Evolutionary conservation across 1,140 invertebrate species (phyloP), one percentile per base, ranked within the genome.

Genomic region (Ganaspis sp.): DNA sequence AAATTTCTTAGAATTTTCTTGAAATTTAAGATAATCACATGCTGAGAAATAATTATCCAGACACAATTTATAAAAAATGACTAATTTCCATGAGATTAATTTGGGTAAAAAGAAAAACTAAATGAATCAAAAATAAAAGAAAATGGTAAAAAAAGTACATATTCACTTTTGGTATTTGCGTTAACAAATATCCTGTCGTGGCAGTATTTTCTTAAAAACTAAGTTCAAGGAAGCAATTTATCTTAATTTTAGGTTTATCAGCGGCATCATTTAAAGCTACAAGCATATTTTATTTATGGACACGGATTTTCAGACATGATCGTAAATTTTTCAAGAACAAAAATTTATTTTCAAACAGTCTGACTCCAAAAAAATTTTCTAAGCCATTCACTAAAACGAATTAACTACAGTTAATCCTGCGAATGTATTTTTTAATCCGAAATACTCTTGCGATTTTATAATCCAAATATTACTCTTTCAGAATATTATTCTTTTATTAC

Each of bases 341-440:
- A 80, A 80, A 78, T 26, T 70, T 54, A 72, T 34, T 69, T 29
- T 80, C 72, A 42, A 11, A 80, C 75, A 74, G 72, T 74, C 72
- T 71, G 72, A 42, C 17, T 69, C n/a, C 26, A 70, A 72, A 79
- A 79, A 81, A 26, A 64, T 64, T 42, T 23, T 64, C 40, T 17
- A 75, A 45, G 70, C 75, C 80, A 81, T 85, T 87, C 72, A 29
- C 70, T 78, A 70, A 82, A 40, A 75, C 69, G 74, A 86, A 88
- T 87, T 90, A 89, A 87, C 84, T 82, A 73, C 12, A 74, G 79
- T 85, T 86, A 85, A 87, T 83, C 80, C 83, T 77, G 84, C 81
- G 82, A 89, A 86, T 84, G 85, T 82, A 34, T 78, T 78, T 81
- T 40, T 45, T 80, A 75, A 77, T 80, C 78, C 75, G 71, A 71